Base-by-base conservation (phyloP, 2,113 vertebrate genomes). In the Loxodonta africana region DNA sequence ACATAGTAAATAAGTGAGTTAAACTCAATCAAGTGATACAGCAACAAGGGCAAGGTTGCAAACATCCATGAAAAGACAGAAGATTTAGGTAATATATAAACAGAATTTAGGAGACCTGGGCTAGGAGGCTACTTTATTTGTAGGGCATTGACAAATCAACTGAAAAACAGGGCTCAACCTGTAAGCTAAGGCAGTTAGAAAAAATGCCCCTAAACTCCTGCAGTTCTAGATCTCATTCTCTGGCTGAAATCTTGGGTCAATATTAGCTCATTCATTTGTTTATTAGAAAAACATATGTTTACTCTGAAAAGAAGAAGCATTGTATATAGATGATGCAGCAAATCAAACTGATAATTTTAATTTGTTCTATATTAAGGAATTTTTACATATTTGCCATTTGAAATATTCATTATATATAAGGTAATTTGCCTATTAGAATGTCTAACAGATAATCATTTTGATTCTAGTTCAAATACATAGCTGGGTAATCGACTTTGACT, bases 401-500 rank as follows among this genome's bases (percentile, higher is more conserved):
- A 95, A 83, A 57, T 76, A 77, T 90, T 71, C 2, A 69, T 80
- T 85, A 62, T 37, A 37, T 51, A 57, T 28, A 69, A 69, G 37
- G 94, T 41, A 83, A 78, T 46, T 57, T 73, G 8, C 9, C n/a
- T 65, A n/a, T 44, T 83, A 80, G 78, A 74, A 28, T 87, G 8
- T 41, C 63, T 97, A 77, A 46, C 60, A 88, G 80, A 73, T 91
- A 84, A 84, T 48, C n/a, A 67, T 92, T 48, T 18, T 82, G 33
- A 57, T 69, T 83, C 21, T 69, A 82, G 81, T 76, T 69, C 51
- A 93, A 95, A 73, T 94, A n/a, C 83, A 2, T 25, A 76, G 44
- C 67, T 62, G 26, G 67, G 26, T 82, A 91, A 95, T 33, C 77
- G 77, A 94, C 71, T 69, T 94, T 84, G n/a, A 94, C 11, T 95